Base-by-base conservation (phyloP, 2,797 vertebrate genomes). In the Microctenopoma stevenorrisi region DNA sequence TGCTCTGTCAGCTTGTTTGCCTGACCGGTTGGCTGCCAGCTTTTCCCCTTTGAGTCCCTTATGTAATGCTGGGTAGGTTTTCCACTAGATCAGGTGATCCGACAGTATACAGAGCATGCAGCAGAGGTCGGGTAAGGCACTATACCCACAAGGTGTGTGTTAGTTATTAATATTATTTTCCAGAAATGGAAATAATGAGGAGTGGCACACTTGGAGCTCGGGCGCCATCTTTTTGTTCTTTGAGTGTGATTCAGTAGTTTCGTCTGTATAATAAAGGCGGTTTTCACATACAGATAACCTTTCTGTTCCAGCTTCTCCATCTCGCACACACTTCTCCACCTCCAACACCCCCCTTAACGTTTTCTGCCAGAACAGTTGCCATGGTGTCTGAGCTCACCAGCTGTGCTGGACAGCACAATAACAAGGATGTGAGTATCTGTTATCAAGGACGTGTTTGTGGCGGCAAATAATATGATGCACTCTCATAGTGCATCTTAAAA, bases 301-400 rank as follows among this genome's bases (percentile, higher is more conserved):
- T 68, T 76, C 56, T 65, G 66, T 55, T 69, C 6, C 51, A 47
- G 68, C 57, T 72, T 62, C 43, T 72, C n/a, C 61, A 77, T 57
- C 59, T 68, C 54, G 40, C 44, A 7, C 40, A 0, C 46, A 42
- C 38, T 77, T 80, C 71, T 71, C 61, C 52, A 16, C 81, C 83
- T 81, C 90, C 84, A 64, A 86, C 78, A 67, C 77, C 69, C 86
- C 86, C 81, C 83, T 81, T 72, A 69, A 70, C 76, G 74, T 81
- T 78, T 86, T 87, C 71, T 78, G 68, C 85, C 79, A 80, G 76
- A 83, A 86, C 86, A 76, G 91, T 92, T 92, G 86, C 89, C 88
- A 91, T 92, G 89, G 85, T 3, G 80, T 76, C 83, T 60, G 38
- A 3, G 73, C 68, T 73, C 11, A 13, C 74, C 85, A 76, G 84